These are phyloP conservation scores for Leucophenga montana DNA, from an alignment of 2,888 invertebrate genomes.

Conservation along the genomic window DNA sequence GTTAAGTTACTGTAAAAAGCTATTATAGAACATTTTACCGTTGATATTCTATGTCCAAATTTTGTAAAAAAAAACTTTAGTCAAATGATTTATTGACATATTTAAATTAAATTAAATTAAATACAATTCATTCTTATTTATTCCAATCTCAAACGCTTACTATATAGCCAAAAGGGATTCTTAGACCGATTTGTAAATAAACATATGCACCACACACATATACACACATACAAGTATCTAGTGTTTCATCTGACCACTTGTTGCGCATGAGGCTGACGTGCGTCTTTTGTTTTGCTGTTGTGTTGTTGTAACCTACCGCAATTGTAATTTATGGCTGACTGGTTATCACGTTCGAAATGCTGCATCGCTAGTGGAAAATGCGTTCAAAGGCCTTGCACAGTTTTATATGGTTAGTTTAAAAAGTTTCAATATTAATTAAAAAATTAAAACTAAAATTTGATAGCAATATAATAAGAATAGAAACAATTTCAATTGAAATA, in stretches of 20 bases:
- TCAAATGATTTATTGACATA: too few relatives aligned
- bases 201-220: slow-evolving; percentile 10
- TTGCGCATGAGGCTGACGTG: slow-evolving; percentile 2
- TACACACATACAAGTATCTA: neutral
- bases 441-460: too few relatives aligned
- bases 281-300: neutral
- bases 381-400: neutral
- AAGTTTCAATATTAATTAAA: neutral
- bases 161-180: neutral
- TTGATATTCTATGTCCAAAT: too few relatives aligned
- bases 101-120: too few relatives aligned
- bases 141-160: too few relatives aligned
- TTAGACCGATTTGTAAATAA: neutral
- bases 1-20: too few relatives aligned
- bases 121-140: too few relatives aligned
- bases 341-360: slow-evolving; percentile 20
- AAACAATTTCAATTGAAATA: too few relatives aligned
- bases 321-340: slow-evolving; percentile 26
- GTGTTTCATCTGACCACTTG: neutral
- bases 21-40: too few relatives aligned
- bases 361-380: slow-evolving; percentile 13
- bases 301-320: slow-evolving; percentile 16
- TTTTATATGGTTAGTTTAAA: neutral
- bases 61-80: too few relatives aligned
- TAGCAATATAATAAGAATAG: too few relatives aligned